Conservation (phyloP, 1,140 invertebrate genomes). For the Idris sp. region DNA sequence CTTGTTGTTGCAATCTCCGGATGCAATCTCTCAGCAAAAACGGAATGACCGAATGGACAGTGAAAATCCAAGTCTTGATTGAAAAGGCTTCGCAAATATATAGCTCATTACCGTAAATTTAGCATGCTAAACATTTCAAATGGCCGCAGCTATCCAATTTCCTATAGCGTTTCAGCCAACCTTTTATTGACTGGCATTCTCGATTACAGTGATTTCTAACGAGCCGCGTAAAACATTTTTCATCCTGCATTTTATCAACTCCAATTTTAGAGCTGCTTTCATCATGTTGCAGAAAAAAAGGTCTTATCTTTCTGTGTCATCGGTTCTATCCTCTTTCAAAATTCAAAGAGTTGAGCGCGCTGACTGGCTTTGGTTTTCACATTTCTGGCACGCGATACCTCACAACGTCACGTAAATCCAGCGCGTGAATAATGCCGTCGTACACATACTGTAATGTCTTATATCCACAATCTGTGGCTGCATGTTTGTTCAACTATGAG, state of each 20-base stretch:
- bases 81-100: not conserved
- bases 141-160: slow-evolving; percentile 32
- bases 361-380: slow-evolving; percentile 63
- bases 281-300: slow-evolving; percentile 42
- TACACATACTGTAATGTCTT: slow-evolving; percentile 49
- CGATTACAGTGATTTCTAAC: slow-evolving; percentile 15
- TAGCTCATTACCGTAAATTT: slow-evolving; percentile 17
- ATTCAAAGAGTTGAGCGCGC: slow-evolving; percentile 47
- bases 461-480: slow-evolving; percentile 46
- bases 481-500: slow-evolving; percentile 61
- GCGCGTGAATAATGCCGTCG: slow-evolving; percentile 45
- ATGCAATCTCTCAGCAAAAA: too few relatives aligned
- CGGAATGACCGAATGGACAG: too few relatives aligned
- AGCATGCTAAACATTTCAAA: slow-evolving; percentile 13
- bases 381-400: slow-evolving; percentile 71
- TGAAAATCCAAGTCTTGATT: too few relatives aligned
- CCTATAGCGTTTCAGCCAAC: not conserved
- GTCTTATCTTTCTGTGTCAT: slow-evolving; percentile 50
- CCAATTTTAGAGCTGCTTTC: slow-evolving; percentile 38
- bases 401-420: slow-evolving; percentile 70
- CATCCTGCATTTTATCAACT: slow-evolving; percentile 2
- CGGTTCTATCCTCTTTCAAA: slow-evolving; percentile 43
- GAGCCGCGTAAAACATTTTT: not conserved
- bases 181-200: slow-evolving; percentile 14
- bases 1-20: too few relatives aligned